A percentile compares a stretch with the other conserved stretches of the same genome.
Evolutionary conservation across 2,888 invertebrate genomes (phyloP).

Genomic region (Drosophila kuntzei): DNA sequence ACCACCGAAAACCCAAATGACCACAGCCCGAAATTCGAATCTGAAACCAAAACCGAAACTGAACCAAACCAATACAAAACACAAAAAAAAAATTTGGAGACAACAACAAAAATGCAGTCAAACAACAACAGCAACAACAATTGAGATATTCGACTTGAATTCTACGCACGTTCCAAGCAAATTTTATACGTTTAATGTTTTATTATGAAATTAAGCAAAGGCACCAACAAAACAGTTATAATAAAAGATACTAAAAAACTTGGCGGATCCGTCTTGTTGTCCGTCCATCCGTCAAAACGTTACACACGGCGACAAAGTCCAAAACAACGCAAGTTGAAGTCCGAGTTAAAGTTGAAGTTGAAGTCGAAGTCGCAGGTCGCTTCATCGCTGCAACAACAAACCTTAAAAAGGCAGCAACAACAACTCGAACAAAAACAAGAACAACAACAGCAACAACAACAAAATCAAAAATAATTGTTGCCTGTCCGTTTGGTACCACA

Average conservation of each 20-base stretch:
- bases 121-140: conserved; percentile 29
- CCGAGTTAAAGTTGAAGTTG: conserved; percentile 36
- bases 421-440: conserved; percentile 12
- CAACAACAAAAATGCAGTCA: conserved; percentile 44
- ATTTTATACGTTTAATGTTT: conserved; percentile 73
- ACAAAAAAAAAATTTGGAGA: conserved; percentile 6
- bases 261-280: conserved; percentile 22
- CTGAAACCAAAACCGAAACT: conserved; percentile 30
- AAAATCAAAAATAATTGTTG: conserved; percentile 47
- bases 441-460: conserved; percentile 10
- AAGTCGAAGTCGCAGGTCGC: conserved; percentile 40
- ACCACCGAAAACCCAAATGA: conserved; percentile 34
- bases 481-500: conserved; percentile 48
- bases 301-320: conserved; percentile 17
- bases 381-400: conserved; percentile 26
- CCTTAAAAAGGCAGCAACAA: conserved; percentile 26
- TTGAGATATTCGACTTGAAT: conserved; percentile 48
- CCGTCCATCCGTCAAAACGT: background rate
- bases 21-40: conserved; percentile 49
- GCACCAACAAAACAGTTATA: conserved; percentile 27
- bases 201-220: conserved; percentile 70
- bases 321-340: conserved; percentile 26
- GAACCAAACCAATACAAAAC: conserved; percentile 23
- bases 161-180: conserved; percentile 65
- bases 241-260: conserved; percentile 29